Base-by-base conservation (phyloP, 2,888 invertebrate species). In the Oscheius sp. region DNA sequence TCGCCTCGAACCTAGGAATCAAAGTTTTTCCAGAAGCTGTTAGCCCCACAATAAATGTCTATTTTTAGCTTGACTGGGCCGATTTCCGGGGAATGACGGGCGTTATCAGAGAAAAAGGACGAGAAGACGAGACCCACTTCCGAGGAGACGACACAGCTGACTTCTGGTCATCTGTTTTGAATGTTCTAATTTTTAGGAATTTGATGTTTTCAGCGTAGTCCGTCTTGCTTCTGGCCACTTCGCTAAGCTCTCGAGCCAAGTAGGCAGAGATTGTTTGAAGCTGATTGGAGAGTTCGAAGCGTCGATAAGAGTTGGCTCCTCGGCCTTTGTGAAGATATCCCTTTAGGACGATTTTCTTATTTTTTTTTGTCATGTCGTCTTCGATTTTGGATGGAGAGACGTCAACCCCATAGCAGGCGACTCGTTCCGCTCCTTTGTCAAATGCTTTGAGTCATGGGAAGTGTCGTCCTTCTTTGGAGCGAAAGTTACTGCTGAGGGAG, bases 261-360 rank as follows among this genome's bases (percentile, higher is more conserved):
- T 31, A 70, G 17, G 70, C 27, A 20, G 66, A 55, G n/a, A 70
- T 67, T 12, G 70, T 70, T 34, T 70, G 70, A 23, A 66, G 37
- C 23, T 70, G 66, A 37, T 64, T 70, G 46, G 34, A 48, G 4
- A 33, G 25, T 20, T 70, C 66, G 31, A 67, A 70, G 37, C 66
- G 27, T 27, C 37, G 45, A 15, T 50, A 34, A 8, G 65, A 50
- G 37, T 69, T 45, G 65, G 52, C 29, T 48, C 61, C 46, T 15
- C 46, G 45, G 25, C 52, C 29, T 15, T 25, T 3, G 17, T 64
- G 37, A 17, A 50, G 48, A 17, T 33, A 64, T 23, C 50, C 64
- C 50, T 64, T 64, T 1, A 64, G 8, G 17, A 48, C 48, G 3
- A 64, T 50, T 6, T 33, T 6, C 33, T 64, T 50, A 17, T 53